A percentile compares a stretch with the other conserved stretches of the same genome.
phyloP scores from a whole-genome alignment of 2,797 vertebrate species.

The Enteromius mattozi region DNA sequence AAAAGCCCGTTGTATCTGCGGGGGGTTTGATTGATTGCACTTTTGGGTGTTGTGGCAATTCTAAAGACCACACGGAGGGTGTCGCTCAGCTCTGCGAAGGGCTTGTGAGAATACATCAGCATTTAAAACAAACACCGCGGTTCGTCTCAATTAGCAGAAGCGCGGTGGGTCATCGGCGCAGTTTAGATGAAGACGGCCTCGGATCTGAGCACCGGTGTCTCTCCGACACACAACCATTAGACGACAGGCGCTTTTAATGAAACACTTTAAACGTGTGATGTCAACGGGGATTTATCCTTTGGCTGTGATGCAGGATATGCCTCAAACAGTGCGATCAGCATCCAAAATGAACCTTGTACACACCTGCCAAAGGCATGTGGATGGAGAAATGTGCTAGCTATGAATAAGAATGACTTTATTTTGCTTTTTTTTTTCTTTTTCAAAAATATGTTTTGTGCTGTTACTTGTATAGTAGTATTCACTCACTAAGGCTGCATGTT shows the following conservation, averaged over 20 bases:
- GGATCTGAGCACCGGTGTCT: background rate
- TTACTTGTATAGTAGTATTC: background rate
- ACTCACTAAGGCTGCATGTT: background rate
- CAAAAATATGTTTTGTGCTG: background rate
- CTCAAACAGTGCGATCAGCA: background rate
- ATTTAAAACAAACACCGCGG: slow-evolving; percentile 3
- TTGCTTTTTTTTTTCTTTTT: background rate
- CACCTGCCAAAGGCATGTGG: background rate
- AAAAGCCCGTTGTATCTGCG: slow-evolving; percentile 70
- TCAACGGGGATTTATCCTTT: slow-evolving; percentile 36
- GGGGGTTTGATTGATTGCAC: slow-evolving; percentile 62
- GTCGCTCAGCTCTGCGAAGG: slow-evolving; percentile 9
- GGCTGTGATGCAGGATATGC: slow-evolving; percentile 7
- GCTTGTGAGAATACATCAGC: slow-evolving; percentile 32
- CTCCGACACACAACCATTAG: slow-evolving; percentile 16
- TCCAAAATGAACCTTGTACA: background rate
- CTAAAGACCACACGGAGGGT: slow-evolving; percentile 24
- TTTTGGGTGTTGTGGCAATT: slow-evolving; percentile 48
- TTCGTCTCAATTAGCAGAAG: slow-evolving; percentile 28
- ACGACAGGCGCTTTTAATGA: slow-evolving; percentile 35
- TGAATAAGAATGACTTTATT: background rate
- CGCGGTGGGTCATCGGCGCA: background rate
- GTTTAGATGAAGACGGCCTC: background rate
- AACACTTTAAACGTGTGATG: slow-evolving; percentile 51
- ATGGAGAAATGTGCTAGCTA: background rate